Evolutionary conservation across 53 echinoderm and acorn worm genomes (phyloP), one percentile per base, ranked within the genome.

Genomic region (Temnopleurus reevesii): DNA sequence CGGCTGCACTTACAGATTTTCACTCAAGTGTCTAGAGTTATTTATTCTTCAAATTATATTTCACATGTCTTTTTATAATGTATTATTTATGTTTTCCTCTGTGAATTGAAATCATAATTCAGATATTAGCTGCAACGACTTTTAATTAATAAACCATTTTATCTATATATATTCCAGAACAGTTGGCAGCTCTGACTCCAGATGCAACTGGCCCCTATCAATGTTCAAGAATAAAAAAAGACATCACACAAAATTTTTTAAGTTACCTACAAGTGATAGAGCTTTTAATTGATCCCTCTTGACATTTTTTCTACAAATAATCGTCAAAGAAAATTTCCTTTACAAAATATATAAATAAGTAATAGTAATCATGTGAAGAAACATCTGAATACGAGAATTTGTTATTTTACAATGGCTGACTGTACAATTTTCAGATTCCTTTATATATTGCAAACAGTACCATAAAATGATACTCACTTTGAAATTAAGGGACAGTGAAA

Each of bases 321-420:
- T 41, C 41, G 71, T 71, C 41, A 41, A 71, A 38, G 71, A 71
- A 71, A 71, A n/a, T n/a, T 41, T 71, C 36, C 41, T 71, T 38
- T 71, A 71, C 71, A 71, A 71, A 71, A 71, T 71, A 71, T 71
- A 71, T 71, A 71, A 71, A 71, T 71, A 71, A 71, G 71, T 71
- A 21, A 38, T 71, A 43, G 71, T 8, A 21, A 71, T 43, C 8
- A 8, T 38, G 41, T n/a, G n/a, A 41, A 21, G 2, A 71, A 21
- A 71, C 21, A 71, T 71, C 71, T 71, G 71, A 71, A 71, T 71
- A 71, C 71, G 21, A 71, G 19, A 41, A 38, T 71, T n/a, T 71
- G 43, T 71, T n/a, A 71, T 41, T 71, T 71, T 71, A 71, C 71
- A 71, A 41, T n/a, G n/a, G n/a, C n/a, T 71, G n/a, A 41, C 41